Conservation (phyloP, 2,888 invertebrate genomes). For the Acleris holmiana region DNA sequence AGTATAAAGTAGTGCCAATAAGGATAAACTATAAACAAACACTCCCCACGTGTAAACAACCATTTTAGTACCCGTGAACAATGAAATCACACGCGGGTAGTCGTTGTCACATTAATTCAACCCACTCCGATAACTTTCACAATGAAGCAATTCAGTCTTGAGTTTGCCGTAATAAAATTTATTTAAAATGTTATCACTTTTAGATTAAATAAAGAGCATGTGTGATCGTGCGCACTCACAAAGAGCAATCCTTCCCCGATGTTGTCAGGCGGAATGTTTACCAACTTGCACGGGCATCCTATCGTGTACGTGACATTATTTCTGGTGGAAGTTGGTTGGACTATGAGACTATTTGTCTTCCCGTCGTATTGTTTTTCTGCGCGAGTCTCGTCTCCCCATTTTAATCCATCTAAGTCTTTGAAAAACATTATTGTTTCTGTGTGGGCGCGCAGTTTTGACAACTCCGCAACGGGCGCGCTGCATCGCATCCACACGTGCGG, state of each 20-base stretch:
- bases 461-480: slow-evolving; percentile 48
- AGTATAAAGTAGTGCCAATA: slow-evolving; percentile 21
- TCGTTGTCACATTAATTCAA: slow-evolving; percentile 29
- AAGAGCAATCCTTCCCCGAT: slow-evolving; percentile 10
- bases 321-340: slow-evolving; percentile 28
- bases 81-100: slow-evolving; percentile 22
- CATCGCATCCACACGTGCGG: slow-evolving; percentile 50
- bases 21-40: slow-evolving; percentile 23
- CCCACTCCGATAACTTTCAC: slow-evolving; percentile 35
- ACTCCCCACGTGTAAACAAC: slow-evolving; percentile 26
- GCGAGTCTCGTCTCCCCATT: slow-evolving; percentile 25
- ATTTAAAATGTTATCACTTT: slow-evolving; percentile 4
- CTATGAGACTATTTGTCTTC: slow-evolving; percentile 35
- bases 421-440: slow-evolving; percentile 38
- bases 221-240: slow-evolving; percentile 15
- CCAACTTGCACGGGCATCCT: slow-evolving; percentile 8
- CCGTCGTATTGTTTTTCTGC: slow-evolving; percentile 30
- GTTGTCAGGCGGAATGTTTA: slow-evolving; percentile 15
- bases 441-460: slow-evolving; percentile 52
- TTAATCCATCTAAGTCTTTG: slow-evolving; percentile 36
- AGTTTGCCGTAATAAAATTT: slow-evolving; percentile 12
- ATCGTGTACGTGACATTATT: slow-evolving; percentile 28
- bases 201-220: slow-evolving; percentile 13
- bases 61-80: slow-evolving; percentile 30
- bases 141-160: slow-evolving; percentile 27